Percentiles rank a stretch among this genome's conserved stretches.
phyloP scores from a whole-genome alignment of 2,888 invertebrate species.

The Parnassius orleans region DNA sequence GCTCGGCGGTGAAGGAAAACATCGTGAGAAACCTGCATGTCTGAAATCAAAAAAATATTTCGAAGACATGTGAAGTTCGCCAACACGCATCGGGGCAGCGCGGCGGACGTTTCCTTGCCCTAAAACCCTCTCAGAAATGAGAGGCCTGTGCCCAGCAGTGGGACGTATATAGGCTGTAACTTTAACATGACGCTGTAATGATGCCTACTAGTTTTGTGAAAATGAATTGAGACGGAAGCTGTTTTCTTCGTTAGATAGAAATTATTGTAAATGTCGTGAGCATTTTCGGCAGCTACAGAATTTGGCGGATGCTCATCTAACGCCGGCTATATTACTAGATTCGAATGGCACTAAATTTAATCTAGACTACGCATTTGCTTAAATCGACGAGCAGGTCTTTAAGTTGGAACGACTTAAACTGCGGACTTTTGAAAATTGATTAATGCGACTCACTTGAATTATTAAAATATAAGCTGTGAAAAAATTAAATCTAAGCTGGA shows the following conservation, averaged over 20 bases:
- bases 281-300: slow-evolving; percentile 6
- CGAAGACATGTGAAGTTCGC: no score
- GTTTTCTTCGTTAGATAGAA: slow-evolving; percentile 27
- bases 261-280: slow-evolving; percentile 20
- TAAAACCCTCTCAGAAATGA: no score
- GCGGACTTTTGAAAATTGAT: slow-evolving; percentile 9
- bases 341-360: slow-evolving; percentile 13
- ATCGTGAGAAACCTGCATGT: no score
- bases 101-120: no score
- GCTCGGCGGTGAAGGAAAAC: no score
- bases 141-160: no score
- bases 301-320: slow-evolving; percentile 3
- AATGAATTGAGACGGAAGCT: slow-evolving; percentile 25
- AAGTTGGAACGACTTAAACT: slow-evolving; percentile 16
- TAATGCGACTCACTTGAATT: slow-evolving; percentile 2
- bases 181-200: no score
- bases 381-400: slow-evolving; percentile 14
- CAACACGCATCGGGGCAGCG: no score
- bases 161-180: no score
- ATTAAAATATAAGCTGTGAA: slow-evolving; percentile 1
- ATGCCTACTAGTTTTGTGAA: slow-evolving; percentile 27
- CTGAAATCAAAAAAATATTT: no score
- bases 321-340: slow-evolving; percentile 13
- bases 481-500: slow-evolving; percentile 6
- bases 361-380: slow-evolving; percentile 6